Evolutionary conservation across 2,113 vertebrate genomes (phyloP).

Genomic region (Corythoichthys intestinalis): DNA sequence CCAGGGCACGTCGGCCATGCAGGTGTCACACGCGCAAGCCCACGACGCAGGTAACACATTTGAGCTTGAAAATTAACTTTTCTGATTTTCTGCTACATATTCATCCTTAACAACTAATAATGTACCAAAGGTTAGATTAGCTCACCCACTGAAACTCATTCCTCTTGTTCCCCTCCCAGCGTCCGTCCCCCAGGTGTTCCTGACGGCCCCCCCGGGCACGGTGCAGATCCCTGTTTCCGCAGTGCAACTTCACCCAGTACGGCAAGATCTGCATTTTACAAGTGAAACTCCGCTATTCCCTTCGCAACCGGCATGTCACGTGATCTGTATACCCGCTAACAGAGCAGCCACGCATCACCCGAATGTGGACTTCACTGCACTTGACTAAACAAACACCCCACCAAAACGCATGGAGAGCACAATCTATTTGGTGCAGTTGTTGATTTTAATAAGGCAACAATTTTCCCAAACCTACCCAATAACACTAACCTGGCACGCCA

Average conservation of each 20-base stretch:
- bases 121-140: not conserved
- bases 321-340: conserved; percentile 57
- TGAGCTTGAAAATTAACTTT: no score
- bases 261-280: conserved; percentile 77
- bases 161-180: conserved; percentile 66
- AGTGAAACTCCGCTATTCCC: conserved; percentile 79
- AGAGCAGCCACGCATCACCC: conserved; percentile 41
- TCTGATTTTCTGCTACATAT: no score
- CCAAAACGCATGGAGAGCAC: not conserved
- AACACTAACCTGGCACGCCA: no score
- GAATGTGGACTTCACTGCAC: conserved; percentile 16
- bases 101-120: no score
- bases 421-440: not conserved
- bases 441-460: not conserved
- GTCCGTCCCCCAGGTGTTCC: conserved; percentile 88
- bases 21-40: conserved; percentile 88
- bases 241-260: conserved; percentile 97
- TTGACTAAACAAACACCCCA: conserved; percentile 28
- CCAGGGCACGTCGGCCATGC: conserved; percentile 88
- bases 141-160: not conserved
- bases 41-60: conserved; percentile 82
- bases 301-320: conserved; percentile 72
- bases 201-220: conserved; percentile 89
- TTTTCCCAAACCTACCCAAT: no score
- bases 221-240: conserved; percentile 96